Evolutionary conservation across 2,888 invertebrate species (phyloP).

Genomic region (Drosophila anomelani): DNA sequence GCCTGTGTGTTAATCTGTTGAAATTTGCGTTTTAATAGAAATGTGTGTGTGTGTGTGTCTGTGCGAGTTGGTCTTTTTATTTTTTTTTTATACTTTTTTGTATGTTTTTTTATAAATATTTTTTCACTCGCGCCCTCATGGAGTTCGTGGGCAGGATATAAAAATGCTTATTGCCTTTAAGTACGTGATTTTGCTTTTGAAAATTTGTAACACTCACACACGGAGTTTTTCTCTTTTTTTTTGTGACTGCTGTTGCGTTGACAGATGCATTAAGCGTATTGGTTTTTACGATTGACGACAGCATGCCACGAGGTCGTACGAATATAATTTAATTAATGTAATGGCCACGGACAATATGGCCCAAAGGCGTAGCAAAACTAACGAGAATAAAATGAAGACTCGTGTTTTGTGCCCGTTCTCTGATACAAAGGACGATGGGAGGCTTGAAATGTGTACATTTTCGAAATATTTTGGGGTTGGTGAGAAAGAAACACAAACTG

Average conservation of each 20-base stretch:
- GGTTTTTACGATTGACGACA: conserved; percentile 64
- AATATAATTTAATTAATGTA: conserved; percentile 73
- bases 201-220: conserved; percentile 20
- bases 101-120: conserved; percentile 24
- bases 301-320: conserved; percentile 38
- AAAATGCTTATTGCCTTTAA: conserved; percentile 77
- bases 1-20: conserved; percentile 72
- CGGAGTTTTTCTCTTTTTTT: conserved; percentile 8
- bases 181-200: conserved; percentile 70
- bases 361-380: conserved; percentile 35
- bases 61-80: not conserved
- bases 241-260: conserved; percentile 30
- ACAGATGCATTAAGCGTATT: conserved; percentile 69
- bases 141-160: conserved; percentile 58
- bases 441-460: conserved; percentile 9
- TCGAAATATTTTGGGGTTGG: not conserved
- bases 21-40: conserved; percentile 77
- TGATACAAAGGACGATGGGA: conserved; percentile 6
- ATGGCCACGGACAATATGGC: conserved; percentile 52
- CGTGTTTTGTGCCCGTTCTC: conserved; percentile 16
- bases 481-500: too few species aligned
- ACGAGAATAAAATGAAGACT: conserved; percentile 25
- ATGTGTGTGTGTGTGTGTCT: conserved; percentile 33
- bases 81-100: conserved; percentile 12
- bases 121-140: not conserved